Evolutionary conservation across 2,797 vertebrate species (phyloP).

Genomic region (Hippocampus kuda): DNA sequence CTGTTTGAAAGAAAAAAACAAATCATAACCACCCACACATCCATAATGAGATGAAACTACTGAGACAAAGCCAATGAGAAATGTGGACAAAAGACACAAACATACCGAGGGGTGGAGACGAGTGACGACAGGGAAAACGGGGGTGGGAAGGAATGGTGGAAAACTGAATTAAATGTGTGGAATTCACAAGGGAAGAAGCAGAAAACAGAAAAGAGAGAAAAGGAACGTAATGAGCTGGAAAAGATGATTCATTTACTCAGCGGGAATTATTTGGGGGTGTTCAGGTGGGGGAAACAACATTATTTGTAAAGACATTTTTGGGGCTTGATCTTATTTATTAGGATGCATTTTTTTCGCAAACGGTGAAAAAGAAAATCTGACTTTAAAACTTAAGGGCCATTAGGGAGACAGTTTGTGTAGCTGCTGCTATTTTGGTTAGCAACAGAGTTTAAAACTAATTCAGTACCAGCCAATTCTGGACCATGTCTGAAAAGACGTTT

Average conservation of each 20-base stretch:
- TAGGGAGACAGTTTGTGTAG: too few relatives aligned
- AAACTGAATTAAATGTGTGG: neutral
- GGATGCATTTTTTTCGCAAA: too few relatives aligned
- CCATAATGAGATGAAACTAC: neutral
- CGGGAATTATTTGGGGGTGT: too few relatives aligned
- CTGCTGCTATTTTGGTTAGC: too few relatives aligned
- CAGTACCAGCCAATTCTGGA: too few relatives aligned
- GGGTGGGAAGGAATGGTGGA: neutral
- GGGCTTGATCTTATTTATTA: too few relatives aligned
- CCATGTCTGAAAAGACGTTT: too few relatives aligned
- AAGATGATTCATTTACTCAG: neutral
- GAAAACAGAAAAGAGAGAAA: neutral
- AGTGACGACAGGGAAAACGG: neutral
- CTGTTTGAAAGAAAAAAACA: neutral
- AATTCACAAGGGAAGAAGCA: neutral
- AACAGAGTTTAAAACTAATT: too few relatives aligned
- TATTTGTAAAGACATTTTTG: too few relatives aligned
- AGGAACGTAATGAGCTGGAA: neutral
- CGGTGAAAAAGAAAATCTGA: too few relatives aligned
- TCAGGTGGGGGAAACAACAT: too few relatives aligned
- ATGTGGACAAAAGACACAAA: neutral
- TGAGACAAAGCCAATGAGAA: neutral
- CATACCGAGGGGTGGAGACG: neutral
- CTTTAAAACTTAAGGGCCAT: too few relatives aligned
- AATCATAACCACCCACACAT: neutral